Conservation (phyloP, 2,888 invertebrate genomes). For the Glyphotaelius pellucidus region DNA sequence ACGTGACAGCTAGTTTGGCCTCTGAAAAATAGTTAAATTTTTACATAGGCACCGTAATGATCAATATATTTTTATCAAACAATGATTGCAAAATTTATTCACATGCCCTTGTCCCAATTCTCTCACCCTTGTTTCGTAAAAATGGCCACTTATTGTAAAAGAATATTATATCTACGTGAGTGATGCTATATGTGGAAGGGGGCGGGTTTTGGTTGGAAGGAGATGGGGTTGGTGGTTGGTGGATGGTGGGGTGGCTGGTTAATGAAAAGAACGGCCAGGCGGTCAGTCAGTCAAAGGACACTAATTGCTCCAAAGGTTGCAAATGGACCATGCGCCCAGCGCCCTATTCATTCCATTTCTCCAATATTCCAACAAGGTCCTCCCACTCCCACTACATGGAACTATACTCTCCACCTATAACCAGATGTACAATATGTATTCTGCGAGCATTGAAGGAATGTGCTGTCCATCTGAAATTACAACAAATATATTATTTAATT, state of each 20-base stretch:
- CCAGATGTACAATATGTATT: not conserved
- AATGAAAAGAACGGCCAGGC: conserved; percentile 29
- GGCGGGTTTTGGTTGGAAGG: not conserved
- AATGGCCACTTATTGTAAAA: too few relatives aligned
- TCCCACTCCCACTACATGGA: not conserved
- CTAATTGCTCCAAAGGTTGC: conserved; percentile 25
- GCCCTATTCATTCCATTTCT: not conserved
- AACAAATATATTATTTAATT: too few relatives aligned
- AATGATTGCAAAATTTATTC: too few relatives aligned
- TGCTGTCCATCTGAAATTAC: not conserved
- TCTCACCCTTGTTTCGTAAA: too few relatives aligned
- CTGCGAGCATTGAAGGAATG: not conserved
- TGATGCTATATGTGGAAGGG: not conserved
- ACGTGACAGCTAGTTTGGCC: not conserved
- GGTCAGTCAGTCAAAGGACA: conserved; percentile 26
- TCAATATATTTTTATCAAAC: too few relatives aligned
- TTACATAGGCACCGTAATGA: too few relatives aligned
- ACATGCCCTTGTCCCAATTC: too few relatives aligned
- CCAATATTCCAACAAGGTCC: not conserved
- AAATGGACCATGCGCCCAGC: not conserved
- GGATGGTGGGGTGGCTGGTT: not conserved
- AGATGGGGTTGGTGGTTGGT: not conserved
- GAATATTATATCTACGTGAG: too few relatives aligned
- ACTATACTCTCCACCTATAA: not conserved
- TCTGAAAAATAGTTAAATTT: not conserved